Evolutionary conservation across 2,888 invertebrate species (phyloP).

Genomic region (Orthosia incerta): DNA sequence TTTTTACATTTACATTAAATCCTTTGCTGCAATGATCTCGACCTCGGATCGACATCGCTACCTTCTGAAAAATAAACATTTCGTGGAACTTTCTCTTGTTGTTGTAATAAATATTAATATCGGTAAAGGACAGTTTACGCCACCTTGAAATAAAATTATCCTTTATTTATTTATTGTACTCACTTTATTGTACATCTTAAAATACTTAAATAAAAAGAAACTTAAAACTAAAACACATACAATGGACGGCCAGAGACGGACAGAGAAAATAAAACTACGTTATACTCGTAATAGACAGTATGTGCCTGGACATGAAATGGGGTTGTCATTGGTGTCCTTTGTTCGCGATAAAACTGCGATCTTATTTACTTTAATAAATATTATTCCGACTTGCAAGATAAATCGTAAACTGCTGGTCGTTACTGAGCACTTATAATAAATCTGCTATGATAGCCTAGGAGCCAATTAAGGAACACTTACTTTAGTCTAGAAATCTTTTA

Average conservation of each 20-base stretch:
- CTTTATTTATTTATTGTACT: neutral
- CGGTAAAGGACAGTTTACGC: conserved; percentile 49
- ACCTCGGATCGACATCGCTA: neutral
- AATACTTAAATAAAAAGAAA: no score
- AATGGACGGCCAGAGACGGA: no score
- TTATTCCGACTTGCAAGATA: conserved; percentile 29
- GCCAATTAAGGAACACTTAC: neutral
- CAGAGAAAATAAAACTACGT: no score
- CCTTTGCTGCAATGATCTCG: neutral
- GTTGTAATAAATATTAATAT: conserved; percentile 26
- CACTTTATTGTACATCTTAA: no score
- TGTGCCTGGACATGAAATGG: no score
- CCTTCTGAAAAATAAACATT: conserved; percentile 19
- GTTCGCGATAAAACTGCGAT: conserved; percentile 35
- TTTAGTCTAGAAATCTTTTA: neutral
- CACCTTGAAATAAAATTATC: conserved; percentile 40
- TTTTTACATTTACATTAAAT: neutral
- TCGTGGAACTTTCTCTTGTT: conserved; percentile 18
- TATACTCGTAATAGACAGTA: no score
- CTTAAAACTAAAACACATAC: no score
- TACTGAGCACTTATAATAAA: neutral
- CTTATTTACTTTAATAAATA: conserved; percentile 1
- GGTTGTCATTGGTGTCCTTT: conserved; percentile 19
- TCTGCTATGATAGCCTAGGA: neutral
- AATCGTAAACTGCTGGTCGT: neutral